Conservation (phyloP, 1,140 invertebrate species). For the Phocides pigmalion region DNA sequence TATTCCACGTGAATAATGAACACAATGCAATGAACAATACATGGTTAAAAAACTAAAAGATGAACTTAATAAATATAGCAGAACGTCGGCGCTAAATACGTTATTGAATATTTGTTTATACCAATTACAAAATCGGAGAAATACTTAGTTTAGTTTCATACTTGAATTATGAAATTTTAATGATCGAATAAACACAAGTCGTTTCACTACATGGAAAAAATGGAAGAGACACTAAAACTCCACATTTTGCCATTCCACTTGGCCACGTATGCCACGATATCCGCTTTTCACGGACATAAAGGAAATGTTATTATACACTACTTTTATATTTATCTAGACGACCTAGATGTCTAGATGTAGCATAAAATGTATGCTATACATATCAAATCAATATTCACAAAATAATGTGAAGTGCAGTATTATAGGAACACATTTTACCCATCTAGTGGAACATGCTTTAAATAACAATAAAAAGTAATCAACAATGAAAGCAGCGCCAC, state of each 20-base stretch:
- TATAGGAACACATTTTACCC: neutral
- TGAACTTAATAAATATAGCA: slow-evolving; percentile 25
- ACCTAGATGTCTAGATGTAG: no score
- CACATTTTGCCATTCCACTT: no score
- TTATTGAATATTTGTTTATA: slow-evolving; percentile 1
- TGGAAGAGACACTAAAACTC: neutral
- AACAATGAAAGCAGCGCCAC: slow-evolving; percentile 4
- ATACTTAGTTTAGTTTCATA: slow-evolving; percentile 2
- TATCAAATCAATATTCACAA: no score
- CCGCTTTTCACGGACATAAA: no score
- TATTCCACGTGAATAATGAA: slow-evolving; percentile 54
- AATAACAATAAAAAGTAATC: neutral
- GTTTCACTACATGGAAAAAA: neutral
- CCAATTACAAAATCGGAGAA: slow-evolving; percentile 15
- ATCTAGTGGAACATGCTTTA: neutral
- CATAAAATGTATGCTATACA: no score
- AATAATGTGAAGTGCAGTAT: neutral
- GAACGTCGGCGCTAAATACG: slow-evolving; percentile 15
- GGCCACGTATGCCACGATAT: no score
- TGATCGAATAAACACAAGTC: neutral
- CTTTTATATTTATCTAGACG: no score
- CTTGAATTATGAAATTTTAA: neutral
- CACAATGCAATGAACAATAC: slow-evolving; percentile 39
- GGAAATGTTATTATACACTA: no score
- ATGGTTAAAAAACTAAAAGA: slow-evolving; percentile 20